Evolutionary conservation across 2,888 invertebrate genomes (phyloP).

Genomic region (Brachyopa scutellaris): DNA sequence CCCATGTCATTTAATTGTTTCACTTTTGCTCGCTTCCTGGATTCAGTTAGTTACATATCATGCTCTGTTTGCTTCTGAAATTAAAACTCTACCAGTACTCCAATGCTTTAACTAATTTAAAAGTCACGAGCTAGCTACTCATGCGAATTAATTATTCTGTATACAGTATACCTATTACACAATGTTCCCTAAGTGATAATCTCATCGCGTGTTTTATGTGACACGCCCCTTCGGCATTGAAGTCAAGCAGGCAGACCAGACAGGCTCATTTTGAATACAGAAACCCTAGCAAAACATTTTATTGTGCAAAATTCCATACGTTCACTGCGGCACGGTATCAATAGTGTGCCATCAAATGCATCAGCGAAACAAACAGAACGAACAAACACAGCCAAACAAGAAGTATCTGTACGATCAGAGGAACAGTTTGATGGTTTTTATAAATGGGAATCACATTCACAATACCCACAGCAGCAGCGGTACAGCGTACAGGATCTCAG

Average conservation of each 20-base stretch:
- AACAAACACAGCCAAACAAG: slow-evolving; percentile 28
- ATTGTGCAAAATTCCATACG: slow-evolving; percentile 53
- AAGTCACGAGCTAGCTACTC: slow-evolving; percentile 55
- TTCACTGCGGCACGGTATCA: slow-evolving; percentile 20
- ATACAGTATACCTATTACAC: slow-evolving; percentile 53
- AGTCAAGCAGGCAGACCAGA: too few species aligned
- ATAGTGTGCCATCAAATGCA: slow-evolving; percentile 38
- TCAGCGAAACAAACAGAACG: slow-evolving; percentile 3
- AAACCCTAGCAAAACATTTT: slow-evolving; percentile 27
- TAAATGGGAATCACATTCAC: slow-evolving; percentile 30
- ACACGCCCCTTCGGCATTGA: too few species aligned
- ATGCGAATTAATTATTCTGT: slow-evolving; percentile 67
- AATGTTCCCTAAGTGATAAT: slow-evolving; percentile 50
- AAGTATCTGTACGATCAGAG: too few species aligned
- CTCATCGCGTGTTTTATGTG: slow-evolving; percentile 47
- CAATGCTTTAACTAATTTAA: too few species aligned
- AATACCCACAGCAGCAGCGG: slow-evolving; percentile 17
- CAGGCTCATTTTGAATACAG: too few species aligned
- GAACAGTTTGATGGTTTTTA: slow-evolving; percentile 37
- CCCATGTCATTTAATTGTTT: background rate
- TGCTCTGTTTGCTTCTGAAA: slow-evolving; percentile 59
- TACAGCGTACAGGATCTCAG: slow-evolving; percentile 12
- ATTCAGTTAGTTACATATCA: slow-evolving; percentile 36
- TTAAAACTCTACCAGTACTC: slow-evolving; percentile 28
- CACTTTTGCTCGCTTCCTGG: slow-evolving; percentile 46